Evolutionary conservation across 2,113 vertebrate genomes (phyloP).

Genomic region (Forbesichthys agassizii): DNA sequence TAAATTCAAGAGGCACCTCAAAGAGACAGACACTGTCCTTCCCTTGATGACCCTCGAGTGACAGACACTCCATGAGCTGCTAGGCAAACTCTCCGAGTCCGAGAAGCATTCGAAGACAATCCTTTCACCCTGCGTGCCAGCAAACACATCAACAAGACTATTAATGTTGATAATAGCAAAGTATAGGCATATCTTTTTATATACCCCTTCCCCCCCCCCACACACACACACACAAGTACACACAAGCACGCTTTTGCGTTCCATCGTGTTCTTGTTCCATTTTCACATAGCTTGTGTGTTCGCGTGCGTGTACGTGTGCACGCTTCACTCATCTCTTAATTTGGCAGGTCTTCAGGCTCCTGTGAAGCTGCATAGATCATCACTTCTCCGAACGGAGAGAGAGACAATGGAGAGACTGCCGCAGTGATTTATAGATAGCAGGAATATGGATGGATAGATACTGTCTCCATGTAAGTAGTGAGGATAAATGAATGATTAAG

Average conservation of each 20-base stretch:
- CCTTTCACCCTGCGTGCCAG: conserved; percentile 84
- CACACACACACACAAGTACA: conserved; percentile 11
- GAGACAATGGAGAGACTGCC: conserved; percentile 54
- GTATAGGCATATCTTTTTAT: not conserved
- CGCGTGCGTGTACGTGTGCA: conserved; percentile 40
- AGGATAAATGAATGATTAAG: conserved; percentile 73
- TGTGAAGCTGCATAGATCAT: conserved; percentile 89
- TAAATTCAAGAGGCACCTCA: conserved; percentile 80
- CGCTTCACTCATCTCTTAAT: conserved; percentile 91
- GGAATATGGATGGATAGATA: conserved; percentile 48
- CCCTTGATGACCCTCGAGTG: conserved; percentile 96
- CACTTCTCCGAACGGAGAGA: conserved; percentile 81
- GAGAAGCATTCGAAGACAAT: conserved; percentile 95
- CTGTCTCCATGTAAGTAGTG: conserved; percentile 55
- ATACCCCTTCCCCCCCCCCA: conserved; percentile 2
- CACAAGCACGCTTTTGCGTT: not conserved
- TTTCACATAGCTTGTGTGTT: not conserved
- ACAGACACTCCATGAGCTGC: conserved; percentile 91
- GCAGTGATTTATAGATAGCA: conserved; percentile 66
- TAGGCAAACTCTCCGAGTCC: conserved; percentile 88
- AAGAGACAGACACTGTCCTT: conserved; percentile 99
- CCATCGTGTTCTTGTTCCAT: not conserved
- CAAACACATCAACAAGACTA: not conserved
- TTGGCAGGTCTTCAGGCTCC: conserved; percentile 84
- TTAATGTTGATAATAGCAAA: no score